Evolutionary conservation across 2,113 vertebrate species (phyloP).

Genomic region (Riparia riparia): DNA sequence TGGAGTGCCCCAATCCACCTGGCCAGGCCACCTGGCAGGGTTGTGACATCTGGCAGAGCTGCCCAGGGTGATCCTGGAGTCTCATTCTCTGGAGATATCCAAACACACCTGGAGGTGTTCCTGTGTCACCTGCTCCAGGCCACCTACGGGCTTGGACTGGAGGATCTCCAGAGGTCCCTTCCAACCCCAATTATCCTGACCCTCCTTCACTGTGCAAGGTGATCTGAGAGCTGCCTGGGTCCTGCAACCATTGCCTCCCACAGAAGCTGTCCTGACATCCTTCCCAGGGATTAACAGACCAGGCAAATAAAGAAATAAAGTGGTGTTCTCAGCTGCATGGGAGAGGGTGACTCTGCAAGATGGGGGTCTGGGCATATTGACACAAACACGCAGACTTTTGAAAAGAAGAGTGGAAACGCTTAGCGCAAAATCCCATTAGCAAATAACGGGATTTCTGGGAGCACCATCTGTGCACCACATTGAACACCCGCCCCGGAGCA

Average conservation of each 20-base stretch:
- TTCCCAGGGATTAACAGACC: neutral
- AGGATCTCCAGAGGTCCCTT: neutral
- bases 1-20: accelerated
- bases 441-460: slow-evolving; percentile 61
- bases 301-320: neutral
- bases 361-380: neutral
- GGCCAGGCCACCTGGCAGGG: neutral
- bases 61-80: neutral
- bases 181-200: neutral
- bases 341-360: neutral
- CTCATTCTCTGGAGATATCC: neutral
- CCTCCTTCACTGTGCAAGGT: neutral
- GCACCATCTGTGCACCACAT: slow-evolving; percentile 65
- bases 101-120: accelerated
- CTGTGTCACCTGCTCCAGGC: neutral
- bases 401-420: slow-evolving; percentile 13
- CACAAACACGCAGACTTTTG: neutral
- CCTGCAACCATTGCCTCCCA: neutral
- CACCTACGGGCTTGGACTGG: neutral
- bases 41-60: neutral
- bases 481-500: neutral
- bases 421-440: slow-evolving; percentile 63
- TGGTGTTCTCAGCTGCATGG: neutral
- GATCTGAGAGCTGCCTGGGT: neutral
- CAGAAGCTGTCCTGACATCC: neutral